Conservation (phyloP, 2,797 vertebrate species). For the Lophotriccus pileatus region DNA sequence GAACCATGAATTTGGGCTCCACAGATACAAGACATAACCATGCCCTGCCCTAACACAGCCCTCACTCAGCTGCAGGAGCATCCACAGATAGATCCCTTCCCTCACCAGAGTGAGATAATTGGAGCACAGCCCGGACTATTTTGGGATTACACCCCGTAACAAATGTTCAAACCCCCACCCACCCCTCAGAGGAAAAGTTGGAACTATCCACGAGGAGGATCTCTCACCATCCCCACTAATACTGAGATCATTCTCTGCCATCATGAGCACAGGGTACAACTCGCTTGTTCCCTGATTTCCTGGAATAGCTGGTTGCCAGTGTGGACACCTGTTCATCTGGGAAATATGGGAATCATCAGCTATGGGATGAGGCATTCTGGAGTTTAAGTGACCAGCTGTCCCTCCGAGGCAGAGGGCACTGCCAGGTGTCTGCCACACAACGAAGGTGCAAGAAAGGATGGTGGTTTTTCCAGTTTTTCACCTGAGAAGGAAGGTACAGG, state of each 20-base stretch:
- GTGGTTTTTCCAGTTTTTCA: neutral
- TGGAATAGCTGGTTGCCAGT: neutral
- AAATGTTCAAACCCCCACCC: neutral
- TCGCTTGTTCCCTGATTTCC: neutral
- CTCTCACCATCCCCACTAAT: neutral
- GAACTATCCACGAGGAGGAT: neutral
- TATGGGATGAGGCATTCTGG: neutral
- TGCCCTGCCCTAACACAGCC: neutral
- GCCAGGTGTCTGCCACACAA: neutral
- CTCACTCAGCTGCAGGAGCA: neutral
- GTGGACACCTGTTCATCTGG: neutral
- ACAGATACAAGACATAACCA: neutral
- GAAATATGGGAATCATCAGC: neutral
- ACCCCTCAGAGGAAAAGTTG: neutral
- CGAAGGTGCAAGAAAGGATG: neutral
- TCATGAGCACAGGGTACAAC: neutral
- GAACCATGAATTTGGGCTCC: neutral
- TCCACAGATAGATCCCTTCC: neutral
- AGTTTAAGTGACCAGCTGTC: neutral
- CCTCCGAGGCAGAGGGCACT: neutral
- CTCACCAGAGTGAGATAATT: rapidly evolving
- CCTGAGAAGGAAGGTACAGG: neutral
- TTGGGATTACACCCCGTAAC: neutral
- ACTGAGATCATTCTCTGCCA: neutral
- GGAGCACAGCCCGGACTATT: neutral